Conservation (phyloP, 2,888 invertebrate species). For the Mongoloraphidia duomilia region DNA sequence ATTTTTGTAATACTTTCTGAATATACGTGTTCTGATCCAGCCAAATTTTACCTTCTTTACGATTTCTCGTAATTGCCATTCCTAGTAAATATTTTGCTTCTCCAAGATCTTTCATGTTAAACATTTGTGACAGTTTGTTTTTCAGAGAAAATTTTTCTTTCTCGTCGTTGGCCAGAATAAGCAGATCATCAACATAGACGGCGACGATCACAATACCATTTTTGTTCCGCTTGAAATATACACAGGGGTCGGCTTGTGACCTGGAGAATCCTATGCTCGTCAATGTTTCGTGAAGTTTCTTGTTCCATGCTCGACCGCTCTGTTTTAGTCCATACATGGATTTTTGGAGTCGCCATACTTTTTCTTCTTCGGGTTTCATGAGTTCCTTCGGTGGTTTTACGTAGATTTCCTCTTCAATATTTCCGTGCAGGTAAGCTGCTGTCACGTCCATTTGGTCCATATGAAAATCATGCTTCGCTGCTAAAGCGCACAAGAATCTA, state of each 20-base stretch:
- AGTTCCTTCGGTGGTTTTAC: too few species aligned
- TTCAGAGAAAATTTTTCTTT: too few species aligned
- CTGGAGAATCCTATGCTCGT: too few species aligned
- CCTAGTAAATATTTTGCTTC: conserved; percentile 5
- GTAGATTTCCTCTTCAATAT: background rate
- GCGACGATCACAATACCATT: too few species aligned
- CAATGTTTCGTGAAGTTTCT: background rate
- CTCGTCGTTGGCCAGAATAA: too few species aligned
- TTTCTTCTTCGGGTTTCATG: background rate
- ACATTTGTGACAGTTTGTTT: background rate
- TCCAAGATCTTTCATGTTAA: conserved; percentile 7
- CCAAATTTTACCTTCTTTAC: conserved; percentile 2
- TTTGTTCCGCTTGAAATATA: too few species aligned
- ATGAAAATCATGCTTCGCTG: conserved; percentile 7
- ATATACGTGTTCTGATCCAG: conserved; percentile 8
- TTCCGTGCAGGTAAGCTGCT: conserved; percentile 13
- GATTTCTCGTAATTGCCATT: conserved; percentile 4
- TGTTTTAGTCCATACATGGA: conserved; percentile 6
- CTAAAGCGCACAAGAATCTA: conserved; percentile 10
- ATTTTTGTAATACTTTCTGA: conserved; percentile 7
- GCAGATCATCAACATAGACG: too few species aligned
- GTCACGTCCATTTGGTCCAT: conserved; percentile 11
- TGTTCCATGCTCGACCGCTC: conserved; percentile 5
- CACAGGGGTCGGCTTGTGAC: too few species aligned
- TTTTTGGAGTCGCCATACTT: conserved; percentile 4